phyloP scores from a whole-genome alignment of 2,888 invertebrate genomes.

The Diaprepes abbreviatus region DNA sequence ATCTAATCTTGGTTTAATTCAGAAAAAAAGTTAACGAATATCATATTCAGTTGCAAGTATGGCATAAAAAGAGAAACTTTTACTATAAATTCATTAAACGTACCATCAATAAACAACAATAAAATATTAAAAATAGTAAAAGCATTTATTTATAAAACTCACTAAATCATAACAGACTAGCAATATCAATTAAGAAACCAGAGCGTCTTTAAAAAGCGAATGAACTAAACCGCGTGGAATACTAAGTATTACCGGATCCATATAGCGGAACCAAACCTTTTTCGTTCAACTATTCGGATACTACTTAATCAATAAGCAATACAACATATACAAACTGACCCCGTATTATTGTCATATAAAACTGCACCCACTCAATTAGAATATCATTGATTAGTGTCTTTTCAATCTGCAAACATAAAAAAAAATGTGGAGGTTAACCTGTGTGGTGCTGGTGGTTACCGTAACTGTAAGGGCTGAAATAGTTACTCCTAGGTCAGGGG shows the following conservation, averaged over 20 bases:
- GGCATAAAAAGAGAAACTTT: conserved; percentile 16
- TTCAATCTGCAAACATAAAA: conserved; percentile 51
- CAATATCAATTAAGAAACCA: conserved; percentile 41
- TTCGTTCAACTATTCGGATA: conserved; percentile 58
- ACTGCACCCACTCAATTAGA: conserved; percentile 73
- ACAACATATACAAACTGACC: conserved; percentile 62
- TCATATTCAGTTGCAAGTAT: too few species aligned
- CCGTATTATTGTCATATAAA: conserved; percentile 72
- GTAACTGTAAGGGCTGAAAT: conserved; percentile 65
- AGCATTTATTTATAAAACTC: conserved; percentile 13
- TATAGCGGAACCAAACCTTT: conserved; percentile 60
- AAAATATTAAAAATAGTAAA: conserved; percentile 12
- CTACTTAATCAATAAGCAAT: conserved; percentile 62
- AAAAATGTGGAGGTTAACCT: conserved; percentile 61
- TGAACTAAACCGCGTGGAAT: conserved; percentile 43
- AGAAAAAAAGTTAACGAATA: too few species aligned
- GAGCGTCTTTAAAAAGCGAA: conserved; percentile 43
- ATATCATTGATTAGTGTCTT: conserved; percentile 58
- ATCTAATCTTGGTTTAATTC: too few species aligned
- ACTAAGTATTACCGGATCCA: conserved; percentile 55
- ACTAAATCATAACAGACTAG: conserved; percentile 24
- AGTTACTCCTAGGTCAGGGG: conserved; percentile 68
- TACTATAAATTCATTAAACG: conserved; percentile 18
- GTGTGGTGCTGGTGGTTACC: conserved; percentile 61
- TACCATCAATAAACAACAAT: background rate